Conservation (phyloP, 1,140 invertebrate genomes). For the Scaptomyza hsui region DNA sequence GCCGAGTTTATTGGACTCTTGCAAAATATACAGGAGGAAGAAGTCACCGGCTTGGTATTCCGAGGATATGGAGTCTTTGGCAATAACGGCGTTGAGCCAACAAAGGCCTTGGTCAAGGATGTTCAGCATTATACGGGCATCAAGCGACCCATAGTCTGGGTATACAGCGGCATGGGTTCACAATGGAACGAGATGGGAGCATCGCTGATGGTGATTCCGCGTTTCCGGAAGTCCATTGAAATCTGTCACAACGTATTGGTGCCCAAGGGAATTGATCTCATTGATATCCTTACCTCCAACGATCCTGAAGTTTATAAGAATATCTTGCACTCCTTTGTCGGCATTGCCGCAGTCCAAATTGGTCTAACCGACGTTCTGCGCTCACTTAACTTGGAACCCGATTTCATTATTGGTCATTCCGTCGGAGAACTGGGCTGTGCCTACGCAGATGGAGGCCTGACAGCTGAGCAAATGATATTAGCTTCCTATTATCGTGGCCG, state of each 20-base stretch:
- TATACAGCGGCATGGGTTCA: constrained; percentile 96
- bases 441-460: constrained; percentile 94
- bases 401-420: constrained; percentile 95
- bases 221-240: constrained; percentile 90
- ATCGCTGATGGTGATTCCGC: constrained; percentile 87
- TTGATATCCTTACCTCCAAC: constrained; percentile 90
- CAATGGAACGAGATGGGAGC: constrained; percentile 94
- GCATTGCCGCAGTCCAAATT: constrained; percentile 95
- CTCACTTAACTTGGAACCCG: constrained; percentile 89
- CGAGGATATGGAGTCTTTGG: constrained; percentile 86
- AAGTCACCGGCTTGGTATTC: constrained; percentile 86
- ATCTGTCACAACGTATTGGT: constrained; percentile 89
- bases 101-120: constrained; percentile 83
- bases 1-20: constrained; percentile 86
- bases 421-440: constrained; percentile 95
- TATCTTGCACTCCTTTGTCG: constrained; percentile 94
- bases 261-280: constrained; percentile 91
- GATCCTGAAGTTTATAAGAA: constrained; percentile 91
- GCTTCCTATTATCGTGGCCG: constrained; percentile 93
- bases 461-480: constrained; percentile 92
- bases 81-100: constrained; percentile 84
- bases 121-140: constrained; percentile 87
- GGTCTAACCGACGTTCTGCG: constrained; percentile 92
- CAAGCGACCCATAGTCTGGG: constrained; percentile 90
- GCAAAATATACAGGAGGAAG: constrained; percentile 85